These are phyloP conservation scores for Pitangus sulphuratus DNA, from an alignment of 2,797 vertebrate genomes.

Conservation along the genomic window DNA sequence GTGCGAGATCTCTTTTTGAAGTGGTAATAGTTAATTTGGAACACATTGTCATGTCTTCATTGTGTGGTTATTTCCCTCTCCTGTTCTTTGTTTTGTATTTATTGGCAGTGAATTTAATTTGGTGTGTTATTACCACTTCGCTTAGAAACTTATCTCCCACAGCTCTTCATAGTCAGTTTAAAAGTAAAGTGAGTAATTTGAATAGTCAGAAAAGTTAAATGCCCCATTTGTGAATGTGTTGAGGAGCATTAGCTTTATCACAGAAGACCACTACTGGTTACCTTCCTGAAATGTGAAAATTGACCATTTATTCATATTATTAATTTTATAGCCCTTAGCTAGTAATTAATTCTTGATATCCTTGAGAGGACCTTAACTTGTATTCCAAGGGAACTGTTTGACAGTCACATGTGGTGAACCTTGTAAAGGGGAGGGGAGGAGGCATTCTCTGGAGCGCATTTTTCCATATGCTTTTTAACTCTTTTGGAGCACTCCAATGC, in stretches of 20 bases:
- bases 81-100: background rate
- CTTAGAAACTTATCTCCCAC: background rate
- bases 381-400: background rate
- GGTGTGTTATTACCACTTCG: background rate
- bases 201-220: background rate
- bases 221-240: background rate
- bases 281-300: background rate
- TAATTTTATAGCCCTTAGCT: background rate
- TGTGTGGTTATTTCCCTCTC: background rate
- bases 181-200: background rate
- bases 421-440: background rate
- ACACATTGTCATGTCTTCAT: background rate
- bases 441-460: background rate
- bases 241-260: background rate
- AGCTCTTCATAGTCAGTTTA: background rate
- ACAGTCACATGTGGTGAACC: background rate
- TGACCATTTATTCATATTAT: background rate
- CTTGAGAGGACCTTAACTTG: background rate
- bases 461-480: background rate
- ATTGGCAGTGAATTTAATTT: background rate
- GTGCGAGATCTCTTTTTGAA: background rate
- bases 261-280: background rate
- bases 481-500: background rate
- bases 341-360: background rate
- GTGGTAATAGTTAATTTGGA: background rate